These are phyloP conservation scores for Melipona quadrifasciata DNA, from an alignment of 1,140 invertebrate genomes.

Conservation along the genomic window DNA sequence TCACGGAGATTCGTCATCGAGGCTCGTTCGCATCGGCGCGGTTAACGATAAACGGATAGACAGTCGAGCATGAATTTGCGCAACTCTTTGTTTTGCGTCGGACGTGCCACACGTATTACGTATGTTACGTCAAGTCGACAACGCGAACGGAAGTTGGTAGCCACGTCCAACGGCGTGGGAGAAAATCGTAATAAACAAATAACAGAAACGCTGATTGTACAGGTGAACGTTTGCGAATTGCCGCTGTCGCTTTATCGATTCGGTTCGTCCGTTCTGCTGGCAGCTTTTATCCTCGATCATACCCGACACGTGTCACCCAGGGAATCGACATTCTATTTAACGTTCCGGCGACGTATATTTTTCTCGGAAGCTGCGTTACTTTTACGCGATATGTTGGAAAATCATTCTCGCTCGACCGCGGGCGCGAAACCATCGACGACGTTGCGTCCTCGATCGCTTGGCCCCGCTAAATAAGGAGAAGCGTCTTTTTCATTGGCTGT, in stretches of 20 bases:
- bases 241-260: conserved; percentile 28
- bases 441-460: conserved; percentile 21
- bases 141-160: neutral
- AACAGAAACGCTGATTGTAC: neutral
- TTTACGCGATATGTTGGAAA: neutral
- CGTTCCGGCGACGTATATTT: neutral
- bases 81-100: neutral
- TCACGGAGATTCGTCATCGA: too few species aligned
- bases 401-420: neutral
- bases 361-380: neutral
- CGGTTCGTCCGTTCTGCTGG: neutral
- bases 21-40: too few species aligned
- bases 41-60: neutral
- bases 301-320: conserved; percentile 36
- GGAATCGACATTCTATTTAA: conserved; percentile 47
- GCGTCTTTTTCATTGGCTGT: neutral
- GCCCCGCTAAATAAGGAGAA: conserved; percentile 25
- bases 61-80: neutral
- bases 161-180: too few species aligned
- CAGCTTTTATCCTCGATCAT: conserved; percentile 43
- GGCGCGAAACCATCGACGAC: neutral
- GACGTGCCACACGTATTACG: neutral
- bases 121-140: too few species aligned
- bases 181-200: neutral
- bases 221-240: neutral